These are phyloP conservation scores for Hypotaenidia okinawae DNA, from an alignment of 2,797 vertebrate genomes.

Conservation along the genomic window DNA sequence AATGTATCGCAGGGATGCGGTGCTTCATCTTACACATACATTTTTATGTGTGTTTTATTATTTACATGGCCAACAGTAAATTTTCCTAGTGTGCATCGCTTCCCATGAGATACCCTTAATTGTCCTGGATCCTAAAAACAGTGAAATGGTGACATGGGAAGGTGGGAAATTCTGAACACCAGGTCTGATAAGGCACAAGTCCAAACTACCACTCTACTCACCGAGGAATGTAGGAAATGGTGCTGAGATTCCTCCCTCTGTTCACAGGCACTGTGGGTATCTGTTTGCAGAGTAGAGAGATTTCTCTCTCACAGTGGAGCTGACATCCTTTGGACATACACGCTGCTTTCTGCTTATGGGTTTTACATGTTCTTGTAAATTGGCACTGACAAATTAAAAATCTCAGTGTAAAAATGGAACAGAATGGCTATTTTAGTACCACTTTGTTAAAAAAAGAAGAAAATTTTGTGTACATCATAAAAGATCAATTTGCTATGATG, in stretches of 20 bases:
- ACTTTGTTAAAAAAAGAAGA: not conserved
- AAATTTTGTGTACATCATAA: not conserved
- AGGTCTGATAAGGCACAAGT: not conserved
- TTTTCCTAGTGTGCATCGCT: not conserved
- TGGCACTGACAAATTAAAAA: not conserved
- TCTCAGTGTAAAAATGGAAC: not conserved
- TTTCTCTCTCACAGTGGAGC: not conserved
- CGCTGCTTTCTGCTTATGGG: not conserved
- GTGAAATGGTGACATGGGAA: not conserved
- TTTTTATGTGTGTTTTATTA: conserved; percentile 21
- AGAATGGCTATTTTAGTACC: not conserved
- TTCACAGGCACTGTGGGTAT: not conserved
- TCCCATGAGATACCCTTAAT: not conserved
- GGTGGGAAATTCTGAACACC: not conserved
- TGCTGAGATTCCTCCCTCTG: not conserved
- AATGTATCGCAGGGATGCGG: not conserved
- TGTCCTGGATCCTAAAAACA: conserved; percentile 13
- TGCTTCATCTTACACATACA: not conserved
- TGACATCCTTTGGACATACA: not conserved
- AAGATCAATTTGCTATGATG: not conserved
- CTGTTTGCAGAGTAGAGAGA: not conserved
- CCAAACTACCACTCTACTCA: not conserved
- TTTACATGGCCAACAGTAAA: conserved; percentile 19
- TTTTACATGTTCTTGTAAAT: not conserved
- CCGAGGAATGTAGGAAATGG: not conserved